Evolutionary conservation across 2,113 vertebrate genomes (phyloP).

Genomic region (Pomatorhinus ruficollis): DNA sequence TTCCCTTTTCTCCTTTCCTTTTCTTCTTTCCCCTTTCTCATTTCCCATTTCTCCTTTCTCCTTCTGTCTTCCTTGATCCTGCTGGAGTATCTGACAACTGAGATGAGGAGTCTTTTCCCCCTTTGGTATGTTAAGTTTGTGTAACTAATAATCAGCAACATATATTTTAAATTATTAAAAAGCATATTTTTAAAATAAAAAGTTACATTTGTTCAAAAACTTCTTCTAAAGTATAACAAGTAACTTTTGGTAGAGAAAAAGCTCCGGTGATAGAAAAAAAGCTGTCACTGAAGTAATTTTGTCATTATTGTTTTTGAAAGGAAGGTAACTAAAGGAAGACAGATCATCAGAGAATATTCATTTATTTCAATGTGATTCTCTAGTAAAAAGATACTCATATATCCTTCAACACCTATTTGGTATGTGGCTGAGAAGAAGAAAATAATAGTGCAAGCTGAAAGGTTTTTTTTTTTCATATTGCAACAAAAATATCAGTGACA

Average conservation of each 20-base stretch:
- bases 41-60: background rate
- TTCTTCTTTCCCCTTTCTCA: rapidly evolving
- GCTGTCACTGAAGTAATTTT: background rate
- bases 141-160: background rate
- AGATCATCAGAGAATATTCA: background rate
- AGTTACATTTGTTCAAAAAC: background rate
- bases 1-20: background rate
- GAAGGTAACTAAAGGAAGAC: background rate
- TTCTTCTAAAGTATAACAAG: background rate
- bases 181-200: background rate
- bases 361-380: background rate
- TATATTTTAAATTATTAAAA: background rate
- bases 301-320: background rate
- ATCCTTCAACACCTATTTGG: background rate
- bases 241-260: background rate
- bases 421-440: background rate
- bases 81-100: background rate
- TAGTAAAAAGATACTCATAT: background rate
- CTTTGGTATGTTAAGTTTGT: background rate
- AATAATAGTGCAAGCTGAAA: background rate
- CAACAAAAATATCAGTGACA: background rate
- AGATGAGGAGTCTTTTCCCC: rapidly evolving
- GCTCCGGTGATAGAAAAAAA: background rate
- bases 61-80: background rate
- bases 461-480: background rate